Conservation (phyloP, 2,113 vertebrate genomes). For the Danionella cerebrum region DNA sequence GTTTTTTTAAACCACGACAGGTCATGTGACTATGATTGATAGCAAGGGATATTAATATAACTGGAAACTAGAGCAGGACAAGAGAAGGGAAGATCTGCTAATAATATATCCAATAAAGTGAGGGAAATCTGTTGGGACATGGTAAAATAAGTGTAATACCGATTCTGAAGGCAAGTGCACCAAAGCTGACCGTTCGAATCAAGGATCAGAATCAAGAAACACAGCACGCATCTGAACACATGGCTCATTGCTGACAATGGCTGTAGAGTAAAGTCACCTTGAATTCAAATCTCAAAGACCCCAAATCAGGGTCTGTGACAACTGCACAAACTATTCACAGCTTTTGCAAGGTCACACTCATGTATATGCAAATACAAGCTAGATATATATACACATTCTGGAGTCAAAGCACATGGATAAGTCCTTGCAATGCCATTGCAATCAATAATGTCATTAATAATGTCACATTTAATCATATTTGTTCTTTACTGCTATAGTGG, state of each 20-base stretch:
- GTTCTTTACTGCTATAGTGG: too few relatives aligned
- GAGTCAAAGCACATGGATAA: too few relatives aligned
- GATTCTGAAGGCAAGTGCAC: background rate
- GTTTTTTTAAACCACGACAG: background rate
- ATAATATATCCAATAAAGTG: conserved; percentile 8
- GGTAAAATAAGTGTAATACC: background rate
- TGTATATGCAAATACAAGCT: background rate
- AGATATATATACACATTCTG: background rate
- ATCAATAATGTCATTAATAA: too few relatives aligned
- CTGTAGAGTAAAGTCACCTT: conserved; percentile 1
- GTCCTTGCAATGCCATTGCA: too few relatives aligned
- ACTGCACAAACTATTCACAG: background rate
- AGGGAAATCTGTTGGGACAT: background rate
- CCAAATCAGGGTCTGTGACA: background rate
- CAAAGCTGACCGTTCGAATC: background rate
- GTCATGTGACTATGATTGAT: conserved; percentile 19
- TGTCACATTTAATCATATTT: too few relatives aligned
- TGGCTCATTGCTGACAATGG: background rate
- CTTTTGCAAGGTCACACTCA: background rate
- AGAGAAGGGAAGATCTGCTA: conserved; percentile 7
- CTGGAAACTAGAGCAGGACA: conserved; percentile 17
- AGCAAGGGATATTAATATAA: conserved; percentile 5
- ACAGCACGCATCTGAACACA: background rate
- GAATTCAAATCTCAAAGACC: background rate
- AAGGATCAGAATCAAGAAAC: conserved; percentile 1